Conservation (phyloP, 2,113 vertebrate species). For the Sphaerodactylus townsendi region DNA sequence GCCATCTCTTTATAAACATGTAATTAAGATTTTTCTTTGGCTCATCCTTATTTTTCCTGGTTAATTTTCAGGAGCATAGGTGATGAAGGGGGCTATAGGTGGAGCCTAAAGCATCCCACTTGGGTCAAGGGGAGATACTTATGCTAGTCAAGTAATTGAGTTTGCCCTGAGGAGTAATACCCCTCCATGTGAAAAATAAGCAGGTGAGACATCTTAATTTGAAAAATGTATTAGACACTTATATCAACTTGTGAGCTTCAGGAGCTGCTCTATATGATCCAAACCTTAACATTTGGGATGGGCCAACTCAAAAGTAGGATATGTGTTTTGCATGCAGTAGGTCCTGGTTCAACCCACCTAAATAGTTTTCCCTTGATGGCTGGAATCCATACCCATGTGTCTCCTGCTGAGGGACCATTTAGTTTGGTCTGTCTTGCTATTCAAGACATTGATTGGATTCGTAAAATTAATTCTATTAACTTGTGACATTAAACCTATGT, state of each 20-base stretch:
- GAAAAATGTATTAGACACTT: not conserved
- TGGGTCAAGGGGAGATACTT: not conserved
- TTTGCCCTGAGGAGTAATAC: not conserved
- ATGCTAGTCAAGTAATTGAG: not conserved
- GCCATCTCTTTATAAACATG: not conserved
- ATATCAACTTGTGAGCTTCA: too few relatives aligned
- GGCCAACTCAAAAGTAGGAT: not conserved
- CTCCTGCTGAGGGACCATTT: too few relatives aligned
- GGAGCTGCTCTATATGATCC: not conserved
- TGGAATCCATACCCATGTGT: too few relatives aligned
- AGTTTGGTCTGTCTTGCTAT: too few relatives aligned
- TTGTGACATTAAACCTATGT: too few relatives aligned
- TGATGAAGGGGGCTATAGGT: not conserved
- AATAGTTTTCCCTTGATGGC: not conserved
- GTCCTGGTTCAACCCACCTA: not conserved
- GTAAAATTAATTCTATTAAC: too few relatives aligned
- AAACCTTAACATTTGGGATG: not conserved
- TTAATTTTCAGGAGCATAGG: not conserved
- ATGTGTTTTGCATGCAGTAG: not conserved
- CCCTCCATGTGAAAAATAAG: not conserved
- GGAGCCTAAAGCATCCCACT: not conserved
- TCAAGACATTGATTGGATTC: too few relatives aligned
- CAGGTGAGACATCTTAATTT: not conserved
- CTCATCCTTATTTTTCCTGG: not conserved
- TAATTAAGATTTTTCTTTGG: not conserved